Base-by-base conservation (phyloP, 2,113 vertebrate genomes). In the Charadrius vociferus region DNA sequence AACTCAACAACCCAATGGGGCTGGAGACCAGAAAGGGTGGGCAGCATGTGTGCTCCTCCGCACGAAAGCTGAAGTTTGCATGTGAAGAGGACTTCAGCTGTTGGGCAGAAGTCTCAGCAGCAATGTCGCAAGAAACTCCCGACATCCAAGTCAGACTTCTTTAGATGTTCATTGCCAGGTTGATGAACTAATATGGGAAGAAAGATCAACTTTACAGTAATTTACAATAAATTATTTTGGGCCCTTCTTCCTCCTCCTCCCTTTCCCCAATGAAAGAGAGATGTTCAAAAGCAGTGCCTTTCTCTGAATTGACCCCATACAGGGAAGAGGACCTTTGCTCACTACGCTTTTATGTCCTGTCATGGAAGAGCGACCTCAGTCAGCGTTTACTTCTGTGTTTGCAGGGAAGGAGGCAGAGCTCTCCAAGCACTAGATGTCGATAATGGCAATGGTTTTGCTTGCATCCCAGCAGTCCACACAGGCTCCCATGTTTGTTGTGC, bases 131-230 rank as follows among this genome's bases (percentile, higher is more conserved):
- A 65, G 58, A 62, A 72, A 41, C n/a, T 94, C 43, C 34, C 3
- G 3, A 66, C 26, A 55, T 78, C 61, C 95, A 86, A 41, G 43
- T 45, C 68, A 74, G 63, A 62, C 3, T 72, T 88, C 96, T 95
- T 98, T 95, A 98, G 71, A 98, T 97, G 77, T 95, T 97, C 95
- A 98, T 96, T 55, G 97, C 95, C 88, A 98, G 85, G 73, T 73
- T 95, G 95, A 98, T 96, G 73, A 98, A 98, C 97, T 98, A 88
- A 37, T 52, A 88, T 55, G 2, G 39, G 89, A 75, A 95, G 55
- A 94, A 81, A 96, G 39, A 85, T 17, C 29, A 90, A 73, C 30
- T 62, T 96, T 93, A 89, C 7, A 43, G 72, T 32, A 50, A 56
- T 62, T 96, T 93, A 89, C 7, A 43, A 74, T 32, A 50, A 56